A percentile compares a stretch with the other conserved stretches of the same genome.
Conservation (phyloP, 2,113 vertebrate species). For the Pteruthius melanotis region DNA sequence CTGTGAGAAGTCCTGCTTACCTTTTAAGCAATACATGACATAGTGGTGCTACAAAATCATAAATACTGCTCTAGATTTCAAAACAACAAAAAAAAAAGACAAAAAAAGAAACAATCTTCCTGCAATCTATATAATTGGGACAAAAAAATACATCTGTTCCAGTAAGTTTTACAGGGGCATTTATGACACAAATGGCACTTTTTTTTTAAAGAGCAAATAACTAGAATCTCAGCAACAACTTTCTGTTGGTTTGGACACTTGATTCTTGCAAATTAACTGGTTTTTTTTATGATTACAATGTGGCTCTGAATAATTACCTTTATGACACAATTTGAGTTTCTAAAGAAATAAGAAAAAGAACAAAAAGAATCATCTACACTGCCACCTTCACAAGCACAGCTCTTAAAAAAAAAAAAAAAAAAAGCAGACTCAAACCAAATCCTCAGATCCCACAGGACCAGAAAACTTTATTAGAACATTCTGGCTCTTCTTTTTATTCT, state of each 20-base stretch:
- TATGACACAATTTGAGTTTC: neutral
- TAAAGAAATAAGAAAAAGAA: neutral
- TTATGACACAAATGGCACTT: neutral
- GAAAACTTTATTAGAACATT: neutral
- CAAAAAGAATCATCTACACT: neutral
- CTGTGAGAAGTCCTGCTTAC: neutral
- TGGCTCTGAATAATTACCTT: neutral
- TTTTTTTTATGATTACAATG: neutral
- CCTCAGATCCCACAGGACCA: neutral
- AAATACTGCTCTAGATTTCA: neutral
- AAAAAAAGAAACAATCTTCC: neutral
- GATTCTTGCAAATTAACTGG: neutral
- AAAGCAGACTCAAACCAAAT: neutral
- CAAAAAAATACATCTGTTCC: neutral
- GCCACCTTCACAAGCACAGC: neutral
- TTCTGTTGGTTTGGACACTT: neutral
- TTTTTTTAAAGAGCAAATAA: neutral
- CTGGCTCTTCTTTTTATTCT: neutral
- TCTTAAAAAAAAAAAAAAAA: neutral
- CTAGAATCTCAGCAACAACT: neutral
- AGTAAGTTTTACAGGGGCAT: neutral
- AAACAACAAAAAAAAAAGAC: neutral
- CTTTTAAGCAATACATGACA: neutral
- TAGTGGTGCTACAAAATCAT: neutral
- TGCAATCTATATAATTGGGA: neutral